These are phyloP conservation scores for Melanotaenia pygmaea DNA, from an alignment of 2,797 vertebrate genomes.

Conservation along the genomic window DNA sequence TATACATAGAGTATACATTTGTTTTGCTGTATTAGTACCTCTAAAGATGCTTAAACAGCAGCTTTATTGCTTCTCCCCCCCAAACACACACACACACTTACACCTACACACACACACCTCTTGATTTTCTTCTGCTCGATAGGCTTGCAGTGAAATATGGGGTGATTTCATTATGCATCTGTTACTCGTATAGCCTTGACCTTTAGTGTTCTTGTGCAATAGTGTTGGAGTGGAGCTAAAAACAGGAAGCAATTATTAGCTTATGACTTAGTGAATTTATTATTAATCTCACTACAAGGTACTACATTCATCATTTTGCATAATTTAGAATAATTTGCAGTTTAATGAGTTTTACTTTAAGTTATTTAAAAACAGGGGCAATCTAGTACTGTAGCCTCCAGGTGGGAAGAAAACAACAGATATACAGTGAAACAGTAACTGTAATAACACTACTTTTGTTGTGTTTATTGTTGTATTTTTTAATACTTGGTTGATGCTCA, in stretches of 20 bases:
- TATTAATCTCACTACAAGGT: constrained; percentile 45
- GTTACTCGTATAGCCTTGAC: constrained; percentile 58
- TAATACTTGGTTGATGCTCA: too few species aligned
- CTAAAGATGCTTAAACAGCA: constrained; percentile 47
- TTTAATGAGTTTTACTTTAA: constrained; percentile 22
- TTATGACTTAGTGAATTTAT: constrained; percentile 40
- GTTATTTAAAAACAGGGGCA: constrained; percentile 9
- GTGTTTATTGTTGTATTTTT: not conserved
- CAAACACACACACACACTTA: constrained; percentile 17
- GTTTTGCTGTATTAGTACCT: constrained; percentile 21
- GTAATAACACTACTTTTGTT: too few species aligned
- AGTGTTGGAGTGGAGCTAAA: constrained; percentile 47
- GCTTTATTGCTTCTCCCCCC: constrained; percentile 43
- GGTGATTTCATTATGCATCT: constrained; percentile 65
- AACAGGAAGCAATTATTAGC: constrained; percentile 53
- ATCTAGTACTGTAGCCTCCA: not conserved
- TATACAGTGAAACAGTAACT: not conserved
- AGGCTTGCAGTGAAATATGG: constrained; percentile 55
- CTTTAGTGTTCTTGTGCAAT: constrained; percentile 61
- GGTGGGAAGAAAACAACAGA: not conserved
- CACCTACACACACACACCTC: constrained; percentile 1
- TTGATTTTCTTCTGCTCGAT: constrained; percentile 42
- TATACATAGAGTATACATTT: constrained; percentile 7
- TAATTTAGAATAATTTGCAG: constrained; percentile 34
- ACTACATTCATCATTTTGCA: constrained; percentile 45